Conservation (phyloP, 2,797 vertebrate species). For the Eulemur mongoz region DNA sequence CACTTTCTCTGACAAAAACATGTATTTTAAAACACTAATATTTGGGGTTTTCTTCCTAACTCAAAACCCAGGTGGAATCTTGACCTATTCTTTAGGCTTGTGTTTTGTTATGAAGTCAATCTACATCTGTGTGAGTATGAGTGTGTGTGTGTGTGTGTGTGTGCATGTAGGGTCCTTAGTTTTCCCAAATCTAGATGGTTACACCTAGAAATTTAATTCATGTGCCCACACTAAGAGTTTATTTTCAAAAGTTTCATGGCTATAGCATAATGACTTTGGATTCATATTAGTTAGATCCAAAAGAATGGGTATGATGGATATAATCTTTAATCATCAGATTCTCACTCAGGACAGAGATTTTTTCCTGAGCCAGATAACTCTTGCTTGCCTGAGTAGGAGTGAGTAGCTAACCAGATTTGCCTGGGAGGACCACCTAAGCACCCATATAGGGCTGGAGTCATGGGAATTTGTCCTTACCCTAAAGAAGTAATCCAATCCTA, state of each 20-base stretch:
- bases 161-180: not conserved
- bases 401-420: not conserved
- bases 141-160: not conserved
- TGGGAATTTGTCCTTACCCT: not conserved
- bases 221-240: not conserved
- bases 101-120: not conserved
- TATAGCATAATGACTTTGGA: not conserved
- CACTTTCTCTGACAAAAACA: not conserved
- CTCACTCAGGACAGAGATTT: not conserved
- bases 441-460: not conserved
- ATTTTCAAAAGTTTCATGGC: not conserved
- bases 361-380: not conserved
- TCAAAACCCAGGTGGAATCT: slow-evolving; percentile 15
- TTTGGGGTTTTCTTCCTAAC: not conserved
- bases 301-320: not conserved
- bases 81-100: not conserved
- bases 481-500: not conserved
- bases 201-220: not conserved
- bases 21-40: not conserved
- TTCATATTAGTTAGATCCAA: not conserved
- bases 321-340: not conserved
- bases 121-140: not conserved
- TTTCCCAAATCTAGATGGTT: not conserved
- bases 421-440: not conserved
- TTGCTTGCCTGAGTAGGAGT: not conserved